These are phyloP conservation scores for Cetoscarus ocellatus DNA, from an alignment of 2,797 vertebrate genomes.

Conservation along the genomic window DNA sequence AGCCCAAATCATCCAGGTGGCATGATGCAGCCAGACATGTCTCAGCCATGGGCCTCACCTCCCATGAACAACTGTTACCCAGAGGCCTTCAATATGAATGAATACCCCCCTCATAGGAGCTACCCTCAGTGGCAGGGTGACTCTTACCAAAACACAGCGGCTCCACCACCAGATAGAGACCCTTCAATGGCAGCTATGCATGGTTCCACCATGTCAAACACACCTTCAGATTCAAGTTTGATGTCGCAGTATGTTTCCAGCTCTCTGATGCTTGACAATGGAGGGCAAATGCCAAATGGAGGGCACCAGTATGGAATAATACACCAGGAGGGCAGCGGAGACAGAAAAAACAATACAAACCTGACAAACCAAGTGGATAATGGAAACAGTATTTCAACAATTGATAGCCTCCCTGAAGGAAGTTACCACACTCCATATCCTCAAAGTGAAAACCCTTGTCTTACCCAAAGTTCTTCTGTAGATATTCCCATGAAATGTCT, in stretches of 20 bases:
- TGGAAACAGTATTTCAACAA: slow-evolving; percentile 74
- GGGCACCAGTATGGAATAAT: slow-evolving; percentile 82
- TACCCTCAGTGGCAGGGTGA: slow-evolving; percentile 81
- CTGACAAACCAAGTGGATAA: slow-evolving; percentile 69
- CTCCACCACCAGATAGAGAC: slow-evolving; percentile 77
- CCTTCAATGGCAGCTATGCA: slow-evolving; percentile 71
- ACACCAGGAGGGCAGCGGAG: slow-evolving; percentile 69
- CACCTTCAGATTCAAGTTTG: slow-evolving; percentile 81
- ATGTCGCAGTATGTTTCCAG: slow-evolving; percentile 88
- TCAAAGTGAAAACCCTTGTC: slow-evolving; percentile 71
- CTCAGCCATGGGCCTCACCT: slow-evolving; percentile 89
- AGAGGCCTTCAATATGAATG: slow-evolving; percentile 78
- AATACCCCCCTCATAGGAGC: slow-evolving; percentile 74
- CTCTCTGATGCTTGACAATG: slow-evolving; percentile 86
- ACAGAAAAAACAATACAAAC: slow-evolving; percentile 69
- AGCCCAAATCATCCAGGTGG: slow-evolving; percentile 85
- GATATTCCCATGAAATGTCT: slow-evolving; percentile 71
- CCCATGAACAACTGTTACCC: slow-evolving; percentile 81
- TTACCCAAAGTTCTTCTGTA: slow-evolving; percentile 61
- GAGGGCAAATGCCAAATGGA: slow-evolving; percentile 83
- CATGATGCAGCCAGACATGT: slow-evolving; percentile 88
- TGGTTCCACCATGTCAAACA: slow-evolving; percentile 53
- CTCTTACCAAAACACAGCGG: slow-evolving; percentile 72
- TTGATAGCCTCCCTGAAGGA: slow-evolving; percentile 77
- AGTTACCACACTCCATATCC: slow-evolving; percentile 74